phyloP scores from a whole-genome alignment of 2,888 invertebrate species.

The Petrophora chlorosata region DNA sequence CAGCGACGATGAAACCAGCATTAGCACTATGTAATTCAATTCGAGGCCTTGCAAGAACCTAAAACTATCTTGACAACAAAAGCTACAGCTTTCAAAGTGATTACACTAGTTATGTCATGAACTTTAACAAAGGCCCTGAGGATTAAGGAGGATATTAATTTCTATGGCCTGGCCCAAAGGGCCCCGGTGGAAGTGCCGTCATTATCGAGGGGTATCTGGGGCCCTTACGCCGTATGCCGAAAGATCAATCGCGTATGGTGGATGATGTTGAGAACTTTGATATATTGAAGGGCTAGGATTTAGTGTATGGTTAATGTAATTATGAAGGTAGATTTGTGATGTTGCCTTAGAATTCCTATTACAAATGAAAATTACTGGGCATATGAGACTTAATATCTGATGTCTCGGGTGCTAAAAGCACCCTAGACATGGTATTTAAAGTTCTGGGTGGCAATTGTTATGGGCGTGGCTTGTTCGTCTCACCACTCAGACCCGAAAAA shows the following conservation, averaged over 20 bases:
- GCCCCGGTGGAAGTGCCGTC: conserved; percentile 9
- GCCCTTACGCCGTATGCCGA: conserved; percentile 11
- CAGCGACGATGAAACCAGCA: no score
- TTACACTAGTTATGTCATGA: conserved; percentile 35
- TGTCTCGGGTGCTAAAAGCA: no score
- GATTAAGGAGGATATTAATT: conserved; percentile 39
- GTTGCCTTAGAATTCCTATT: no score
- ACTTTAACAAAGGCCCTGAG: conserved; percentile 36
- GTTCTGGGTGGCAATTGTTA: no score
- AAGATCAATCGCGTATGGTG: conserved; percentile 18
- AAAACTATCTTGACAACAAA: conserved; percentile 25
- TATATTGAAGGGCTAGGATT: conserved; percentile 11
- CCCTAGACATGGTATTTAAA: no score
- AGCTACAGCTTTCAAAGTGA: conserved; percentile 32
- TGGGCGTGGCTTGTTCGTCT: no score
- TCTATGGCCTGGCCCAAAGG: conserved; percentile 23
- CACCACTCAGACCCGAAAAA: no score
- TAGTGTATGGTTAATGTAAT: conserved; percentile 5
- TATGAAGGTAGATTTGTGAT: no score
- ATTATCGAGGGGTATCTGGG: conserved; percentile 13
- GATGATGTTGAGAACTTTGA: conserved; percentile 12
- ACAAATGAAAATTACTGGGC: no score
- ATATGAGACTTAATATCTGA: no score
- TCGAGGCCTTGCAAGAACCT: conserved; percentile 1
- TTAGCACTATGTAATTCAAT: conserved; percentile 13